phyloP scores from a whole-genome alignment of 2,797 vertebrate species.

The Sphenopsis melanotis region DNA sequence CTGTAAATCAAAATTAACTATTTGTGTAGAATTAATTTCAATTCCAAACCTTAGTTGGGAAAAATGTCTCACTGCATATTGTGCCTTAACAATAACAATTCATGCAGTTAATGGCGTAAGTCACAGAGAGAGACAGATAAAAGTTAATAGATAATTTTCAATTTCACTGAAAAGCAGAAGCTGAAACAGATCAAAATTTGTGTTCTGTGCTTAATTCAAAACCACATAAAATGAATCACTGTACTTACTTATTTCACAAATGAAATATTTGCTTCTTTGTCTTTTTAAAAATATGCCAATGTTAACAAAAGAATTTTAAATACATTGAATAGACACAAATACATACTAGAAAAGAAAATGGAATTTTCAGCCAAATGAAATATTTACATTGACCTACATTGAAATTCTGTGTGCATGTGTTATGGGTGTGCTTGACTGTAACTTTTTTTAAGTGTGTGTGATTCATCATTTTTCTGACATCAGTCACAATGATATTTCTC shows the following conservation, averaged over 20 bases:
- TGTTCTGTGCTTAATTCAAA: not conserved
- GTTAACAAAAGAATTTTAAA: not conserved
- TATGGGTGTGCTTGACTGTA: not conserved
- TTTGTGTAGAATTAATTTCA: not conserved
- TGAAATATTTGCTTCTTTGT: not conserved
- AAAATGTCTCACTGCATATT: not conserved
- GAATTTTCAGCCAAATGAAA: not conserved
- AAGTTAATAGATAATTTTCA: not conserved
- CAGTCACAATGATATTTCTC: not conserved
- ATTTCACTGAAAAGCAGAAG: not conserved
- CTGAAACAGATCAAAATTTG: not conserved
- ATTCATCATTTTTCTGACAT: constrained; percentile 16
- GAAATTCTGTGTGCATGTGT: not conserved
- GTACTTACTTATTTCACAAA: not conserved
- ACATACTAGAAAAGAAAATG: not conserved
- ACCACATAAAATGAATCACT: not conserved
- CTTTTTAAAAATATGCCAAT: not conserved
- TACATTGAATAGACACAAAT: not conserved
- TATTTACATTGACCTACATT: not conserved
- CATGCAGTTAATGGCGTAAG: not conserved
- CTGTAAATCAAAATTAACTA: not conserved
- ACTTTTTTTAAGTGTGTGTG: not conserved
- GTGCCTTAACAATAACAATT: not conserved
- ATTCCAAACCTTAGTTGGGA: not conserved
- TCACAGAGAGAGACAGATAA: not conserved